Conservation (phyloP, 2,888 invertebrate species). For the Drosophila subquinaria region DNA sequence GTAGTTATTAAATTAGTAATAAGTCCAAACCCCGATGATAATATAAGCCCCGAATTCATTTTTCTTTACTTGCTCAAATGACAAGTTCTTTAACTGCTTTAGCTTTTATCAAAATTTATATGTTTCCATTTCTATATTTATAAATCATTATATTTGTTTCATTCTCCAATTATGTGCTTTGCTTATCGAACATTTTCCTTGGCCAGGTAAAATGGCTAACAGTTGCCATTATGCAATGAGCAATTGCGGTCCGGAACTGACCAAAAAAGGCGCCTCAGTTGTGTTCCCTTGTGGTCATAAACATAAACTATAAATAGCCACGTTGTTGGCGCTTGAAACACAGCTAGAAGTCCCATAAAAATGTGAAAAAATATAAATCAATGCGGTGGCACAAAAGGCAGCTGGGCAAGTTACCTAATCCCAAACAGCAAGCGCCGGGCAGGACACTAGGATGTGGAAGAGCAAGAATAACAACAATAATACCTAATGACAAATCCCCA, state of each 20-base stretch:
- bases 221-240: constrained; percentile 13
- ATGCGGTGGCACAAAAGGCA: constrained; percentile 43
- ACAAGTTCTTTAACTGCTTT: background rate
- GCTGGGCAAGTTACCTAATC: constrained; percentile 41
- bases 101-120: background rate
- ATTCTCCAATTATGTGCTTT: background rate
- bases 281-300: constrained; percentile 29
- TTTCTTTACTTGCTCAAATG: background rate
- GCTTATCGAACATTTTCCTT: background rate
- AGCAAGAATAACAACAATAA: constrained; percentile 38
- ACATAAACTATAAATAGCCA: constrained; percentile 53
- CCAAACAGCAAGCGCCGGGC: constrained; percentile 15
- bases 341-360: constrained; percentile 43
- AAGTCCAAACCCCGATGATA: too few relatives aligned
- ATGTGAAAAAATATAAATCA: constrained; percentile 60
- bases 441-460: constrained; percentile 27
- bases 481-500: constrained; percentile 70
- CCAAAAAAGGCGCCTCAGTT: constrained; percentile 15
- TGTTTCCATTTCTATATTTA: background rate
- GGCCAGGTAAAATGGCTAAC: background rate
- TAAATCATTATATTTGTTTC: background rate
- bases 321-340: constrained; percentile 17
- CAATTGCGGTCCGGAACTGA: constrained; percentile 27
- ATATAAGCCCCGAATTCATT: too few relatives aligned
- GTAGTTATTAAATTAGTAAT: too few relatives aligned